phyloP scores from a whole-genome alignment of 2,888 invertebrate species.

The Drosophila nigritarsus region DNA sequence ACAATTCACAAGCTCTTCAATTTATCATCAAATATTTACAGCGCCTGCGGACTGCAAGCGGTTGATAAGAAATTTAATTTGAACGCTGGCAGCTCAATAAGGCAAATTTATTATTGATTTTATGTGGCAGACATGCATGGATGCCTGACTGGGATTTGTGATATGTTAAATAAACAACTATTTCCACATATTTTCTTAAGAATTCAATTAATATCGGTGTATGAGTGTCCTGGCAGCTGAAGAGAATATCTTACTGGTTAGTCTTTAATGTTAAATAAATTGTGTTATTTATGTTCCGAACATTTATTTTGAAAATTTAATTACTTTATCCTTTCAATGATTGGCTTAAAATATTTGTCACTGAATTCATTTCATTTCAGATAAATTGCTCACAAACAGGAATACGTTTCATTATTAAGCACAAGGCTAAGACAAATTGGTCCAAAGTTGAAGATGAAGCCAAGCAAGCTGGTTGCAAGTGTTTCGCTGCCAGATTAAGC shows the following conservation, averaged over 20 bases:
- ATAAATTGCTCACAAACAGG: not conserved
- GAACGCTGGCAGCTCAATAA: not conserved
- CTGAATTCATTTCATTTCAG: not conserved
- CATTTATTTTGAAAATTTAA: not conserved
- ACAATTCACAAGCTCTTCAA: conserved; percentile 42
- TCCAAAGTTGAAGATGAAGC: not conserved
- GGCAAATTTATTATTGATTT: not conserved
- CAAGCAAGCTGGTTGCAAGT: conserved; percentile 30
- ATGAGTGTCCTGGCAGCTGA: not conserved
- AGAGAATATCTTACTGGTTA: not conserved
- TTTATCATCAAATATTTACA: conserved; percentile 41
- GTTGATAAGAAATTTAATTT: conserved; percentile 44
- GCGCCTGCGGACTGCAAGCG: conserved; percentile 25
- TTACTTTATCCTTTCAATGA: not conserved
- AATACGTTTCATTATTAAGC: not conserved
- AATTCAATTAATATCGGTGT: not conserved
- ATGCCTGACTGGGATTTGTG: not conserved
- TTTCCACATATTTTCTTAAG: not conserved
- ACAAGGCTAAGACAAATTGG: not conserved
- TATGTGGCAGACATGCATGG: not conserved
- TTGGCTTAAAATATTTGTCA: not conserved
- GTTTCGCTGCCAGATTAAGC: conserved; percentile 4
- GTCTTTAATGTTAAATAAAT: not conserved
- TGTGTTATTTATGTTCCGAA: not conserved
- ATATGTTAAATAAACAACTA: not conserved